These are phyloP conservation scores for Aptenodytes patagonicus DNA, from an alignment of 2,113 vertebrate genomes.

Conservation along the genomic window DNA sequence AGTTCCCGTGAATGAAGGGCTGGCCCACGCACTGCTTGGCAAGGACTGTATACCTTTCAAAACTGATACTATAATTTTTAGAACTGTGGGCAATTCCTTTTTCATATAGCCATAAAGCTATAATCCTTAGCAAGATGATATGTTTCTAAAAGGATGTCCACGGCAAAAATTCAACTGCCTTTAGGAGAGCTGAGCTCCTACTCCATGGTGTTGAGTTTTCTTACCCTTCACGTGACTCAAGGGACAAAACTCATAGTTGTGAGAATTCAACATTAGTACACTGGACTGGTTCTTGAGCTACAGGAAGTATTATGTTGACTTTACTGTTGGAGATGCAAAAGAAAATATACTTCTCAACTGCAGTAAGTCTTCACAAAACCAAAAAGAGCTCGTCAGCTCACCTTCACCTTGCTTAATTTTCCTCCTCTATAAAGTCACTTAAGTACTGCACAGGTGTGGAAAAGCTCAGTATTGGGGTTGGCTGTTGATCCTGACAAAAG, in stretches of 20 bases:
- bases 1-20: not conserved
- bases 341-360: not conserved
- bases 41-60: not conserved
- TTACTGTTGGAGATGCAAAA: not conserved
- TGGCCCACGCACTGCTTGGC: fast-evolving
- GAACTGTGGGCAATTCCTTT: not conserved
- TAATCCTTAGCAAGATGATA: not conserved
- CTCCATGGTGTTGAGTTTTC: not conserved
- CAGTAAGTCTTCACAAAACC: not conserved
- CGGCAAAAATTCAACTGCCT: not conserved
- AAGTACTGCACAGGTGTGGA: not conserved
- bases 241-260: not conserved
- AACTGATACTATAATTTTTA: not conserved
- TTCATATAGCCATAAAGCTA: not conserved
- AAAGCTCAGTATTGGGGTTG: not conserved
- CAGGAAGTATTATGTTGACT: not conserved
- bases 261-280: not conserved
- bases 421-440: not conserved
- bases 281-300: not conserved
- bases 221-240: not conserved
- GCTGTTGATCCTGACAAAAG: not conserved
- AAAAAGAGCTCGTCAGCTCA: not conserved
- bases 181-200: not conserved
- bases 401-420: not conserved
- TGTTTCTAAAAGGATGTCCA: not conserved